Conservation (phyloP, 2,113 vertebrate species). For the Bos javanicus region DNA sequence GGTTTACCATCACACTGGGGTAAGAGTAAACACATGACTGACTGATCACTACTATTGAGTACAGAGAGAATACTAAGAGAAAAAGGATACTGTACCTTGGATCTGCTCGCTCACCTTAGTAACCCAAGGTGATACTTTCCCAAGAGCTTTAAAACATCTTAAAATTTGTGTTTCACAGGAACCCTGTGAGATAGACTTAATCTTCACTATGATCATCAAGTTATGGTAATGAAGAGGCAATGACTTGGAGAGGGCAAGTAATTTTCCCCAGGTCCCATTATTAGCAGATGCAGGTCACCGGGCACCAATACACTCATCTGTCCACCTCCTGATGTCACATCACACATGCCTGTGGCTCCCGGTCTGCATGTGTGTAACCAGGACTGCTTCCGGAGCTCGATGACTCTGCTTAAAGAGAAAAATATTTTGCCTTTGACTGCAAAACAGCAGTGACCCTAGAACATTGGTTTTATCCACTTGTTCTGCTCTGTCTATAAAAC, state of each 20-base stretch:
- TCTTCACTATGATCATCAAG: neutral
- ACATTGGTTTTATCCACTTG: neutral
- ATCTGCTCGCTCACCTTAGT: neutral
- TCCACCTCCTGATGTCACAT: too few species aligned
- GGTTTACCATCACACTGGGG: neutral
- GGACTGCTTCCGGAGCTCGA: accelerated
- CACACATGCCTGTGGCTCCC: too few species aligned
- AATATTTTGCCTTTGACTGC: neutral
- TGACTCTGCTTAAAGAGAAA: neutral
- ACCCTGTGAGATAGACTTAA: neutral
- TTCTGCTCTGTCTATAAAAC: neutral
- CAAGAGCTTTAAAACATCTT: neutral
- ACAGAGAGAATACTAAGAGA: neutral
- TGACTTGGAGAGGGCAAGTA: neutral
- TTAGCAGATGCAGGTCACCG: neutral
- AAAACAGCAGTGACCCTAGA: neutral
- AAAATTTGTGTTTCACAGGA: neutral
- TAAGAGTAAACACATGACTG: neutral
- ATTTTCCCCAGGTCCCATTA: neutral
- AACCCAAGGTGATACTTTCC: neutral
- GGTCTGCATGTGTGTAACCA: accelerated
- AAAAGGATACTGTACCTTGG: neutral
- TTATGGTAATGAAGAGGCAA: neutral
- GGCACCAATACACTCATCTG: neutral
- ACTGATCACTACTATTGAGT: neutral